Conservation (phyloP, 1,140 invertebrate genomes). For the Scylla paramamosain region DNA sequence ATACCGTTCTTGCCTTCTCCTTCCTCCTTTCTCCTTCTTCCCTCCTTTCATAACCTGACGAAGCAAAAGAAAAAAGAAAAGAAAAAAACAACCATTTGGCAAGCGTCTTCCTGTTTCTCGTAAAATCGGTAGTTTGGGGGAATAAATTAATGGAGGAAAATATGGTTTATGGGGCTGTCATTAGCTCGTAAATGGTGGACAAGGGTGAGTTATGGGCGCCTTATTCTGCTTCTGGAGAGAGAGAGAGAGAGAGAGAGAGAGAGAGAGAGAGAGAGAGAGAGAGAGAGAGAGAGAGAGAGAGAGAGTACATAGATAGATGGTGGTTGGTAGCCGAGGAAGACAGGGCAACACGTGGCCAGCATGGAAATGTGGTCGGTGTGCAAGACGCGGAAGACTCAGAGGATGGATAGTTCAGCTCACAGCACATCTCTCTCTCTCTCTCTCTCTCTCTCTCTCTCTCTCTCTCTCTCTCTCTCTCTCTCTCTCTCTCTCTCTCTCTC, state of each 20-base stretch:
- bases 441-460: too few species aligned
- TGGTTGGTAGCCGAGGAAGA: not conserved
- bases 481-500: too few species aligned
- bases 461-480: too few species aligned
- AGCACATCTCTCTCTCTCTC: not conserved
- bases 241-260: constrained; percentile 20
- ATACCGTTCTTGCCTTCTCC: not conserved
- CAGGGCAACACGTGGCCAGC: not conserved
- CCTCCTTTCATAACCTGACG: not conserved
- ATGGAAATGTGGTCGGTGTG: not conserved
- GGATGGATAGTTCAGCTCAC: not conserved
- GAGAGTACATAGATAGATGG: not conserved
- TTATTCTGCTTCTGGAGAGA: not conserved
- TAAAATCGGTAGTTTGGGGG: constrained; percentile 12
- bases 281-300: constrained; percentile 5
- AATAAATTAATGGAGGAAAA: constrained; percentile 24
- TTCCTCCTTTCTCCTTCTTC: not conserved
- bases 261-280: constrained; percentile 20
- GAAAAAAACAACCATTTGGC: not conserved
- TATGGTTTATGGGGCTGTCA: constrained; percentile 13
- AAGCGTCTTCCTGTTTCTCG: constrained; percentile 12
- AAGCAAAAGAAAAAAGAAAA: not conserved
- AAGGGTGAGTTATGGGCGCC: not conserved
- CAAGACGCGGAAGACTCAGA: not conserved
- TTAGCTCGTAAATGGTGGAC: constrained; percentile 13